Percentiles rank a stretch among this genome's conserved stretches.
Conservation (phyloP, 2,797 vertebrate genomes). For the Myotis vivesi region DNA sequence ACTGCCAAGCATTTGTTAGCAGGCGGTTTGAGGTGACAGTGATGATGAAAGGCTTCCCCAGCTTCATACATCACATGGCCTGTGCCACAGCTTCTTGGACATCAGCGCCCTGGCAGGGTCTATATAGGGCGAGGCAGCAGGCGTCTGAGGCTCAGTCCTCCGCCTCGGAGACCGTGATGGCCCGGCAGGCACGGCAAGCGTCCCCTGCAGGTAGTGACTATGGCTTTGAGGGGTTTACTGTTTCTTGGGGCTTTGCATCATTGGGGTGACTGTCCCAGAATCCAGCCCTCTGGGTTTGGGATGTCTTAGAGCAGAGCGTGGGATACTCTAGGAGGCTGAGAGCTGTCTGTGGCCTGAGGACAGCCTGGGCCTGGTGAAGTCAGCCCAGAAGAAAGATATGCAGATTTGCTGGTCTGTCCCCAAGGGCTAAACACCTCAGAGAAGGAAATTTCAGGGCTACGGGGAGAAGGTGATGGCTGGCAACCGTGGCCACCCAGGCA, state of each 20-base stretch:
- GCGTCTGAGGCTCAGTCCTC: background rate
- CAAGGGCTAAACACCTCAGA: background rate
- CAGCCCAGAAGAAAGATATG: background rate
- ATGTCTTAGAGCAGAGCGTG: background rate
- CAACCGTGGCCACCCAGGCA: too few relatives aligned
- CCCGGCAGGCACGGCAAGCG: accelerated
- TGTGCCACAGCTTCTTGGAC: background rate
- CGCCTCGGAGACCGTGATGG: accelerated
- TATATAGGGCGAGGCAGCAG: background rate
- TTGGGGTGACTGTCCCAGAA: background rate
- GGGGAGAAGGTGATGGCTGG: too few relatives aligned
- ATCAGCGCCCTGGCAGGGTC: background rate
- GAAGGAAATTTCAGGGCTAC: background rate
- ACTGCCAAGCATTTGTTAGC: background rate
- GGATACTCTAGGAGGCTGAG: background rate
- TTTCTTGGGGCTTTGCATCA: background rate
- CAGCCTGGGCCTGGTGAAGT: background rate
- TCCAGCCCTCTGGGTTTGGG: background rate
- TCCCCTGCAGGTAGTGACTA: background rate
- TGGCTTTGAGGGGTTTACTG: background rate
- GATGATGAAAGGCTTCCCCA: background rate
- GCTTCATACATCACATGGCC: background rate
- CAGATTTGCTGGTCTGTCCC: background rate
- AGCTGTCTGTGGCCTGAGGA: background rate
- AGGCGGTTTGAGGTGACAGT: background rate